These are phyloP conservation scores for Coluber constrictor DNA, from an alignment of 2,797 vertebrate species.

Conservation along the genomic window DNA sequence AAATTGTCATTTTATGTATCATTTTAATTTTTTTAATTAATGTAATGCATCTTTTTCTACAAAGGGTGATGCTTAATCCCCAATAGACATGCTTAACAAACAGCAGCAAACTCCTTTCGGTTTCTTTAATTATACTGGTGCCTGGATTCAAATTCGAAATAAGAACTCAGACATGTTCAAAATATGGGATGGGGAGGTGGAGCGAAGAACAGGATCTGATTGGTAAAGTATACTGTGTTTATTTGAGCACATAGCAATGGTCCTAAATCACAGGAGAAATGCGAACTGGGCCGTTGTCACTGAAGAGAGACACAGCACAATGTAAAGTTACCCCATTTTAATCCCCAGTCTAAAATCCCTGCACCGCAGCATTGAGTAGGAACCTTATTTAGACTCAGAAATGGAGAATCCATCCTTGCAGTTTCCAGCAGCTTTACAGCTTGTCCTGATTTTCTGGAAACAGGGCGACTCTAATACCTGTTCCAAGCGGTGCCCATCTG, in stretches of 20 bases:
- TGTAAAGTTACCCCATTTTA: background rate
- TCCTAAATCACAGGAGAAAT: background rate
- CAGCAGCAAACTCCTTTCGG: background rate
- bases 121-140: background rate
- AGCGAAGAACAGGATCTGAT: background rate
- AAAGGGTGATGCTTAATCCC: background rate
- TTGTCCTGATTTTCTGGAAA: background rate
- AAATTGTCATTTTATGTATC: background rate
- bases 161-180: background rate
- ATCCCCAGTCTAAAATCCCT: background rate
- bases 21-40: background rate
- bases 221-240: background rate
- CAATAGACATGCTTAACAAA: background rate
- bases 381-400: background rate
- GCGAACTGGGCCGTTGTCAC: background rate
- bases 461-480: background rate
- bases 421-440: background rate
- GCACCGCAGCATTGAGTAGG: background rate
- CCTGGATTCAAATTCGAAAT: background rate
- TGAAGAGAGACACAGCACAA: background rate
- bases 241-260: background rate
- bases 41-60: background rate
- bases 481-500: background rate
- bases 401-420: background rate
- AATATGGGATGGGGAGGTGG: background rate